Evolutionary conservation across 2,797 vertebrate genomes (phyloP).

Genomic region (Pelobates cultripes): DNA sequence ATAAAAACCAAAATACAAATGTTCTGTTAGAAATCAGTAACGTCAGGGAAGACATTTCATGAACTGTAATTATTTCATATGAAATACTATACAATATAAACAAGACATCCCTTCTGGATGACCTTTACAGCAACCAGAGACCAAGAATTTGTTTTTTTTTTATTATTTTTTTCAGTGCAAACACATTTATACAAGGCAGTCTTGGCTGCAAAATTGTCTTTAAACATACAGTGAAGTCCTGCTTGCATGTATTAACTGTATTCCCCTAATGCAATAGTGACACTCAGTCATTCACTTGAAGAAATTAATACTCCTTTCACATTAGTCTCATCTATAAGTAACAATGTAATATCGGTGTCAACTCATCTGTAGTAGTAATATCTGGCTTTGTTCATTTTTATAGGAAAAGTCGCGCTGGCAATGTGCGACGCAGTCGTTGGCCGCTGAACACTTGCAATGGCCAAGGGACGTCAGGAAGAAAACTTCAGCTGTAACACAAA

Average conservation of each 20-base stretch:
- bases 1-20: slow-evolving; percentile 97
- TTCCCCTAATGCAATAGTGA: slow-evolving; percentile 80
- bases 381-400: slow-evolving; percentile 60
- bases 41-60: slow-evolving; percentile 98
- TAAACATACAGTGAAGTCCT: slow-evolving; percentile 81
- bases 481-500: slow-evolving; percentile 64
- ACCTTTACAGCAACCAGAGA: slow-evolving; percentile 89
- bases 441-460: slow-evolving; percentile 63
- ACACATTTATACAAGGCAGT: slow-evolving; percentile 90
- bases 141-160: slow-evolving; percentile 76
- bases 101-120: slow-evolving; percentile 87
- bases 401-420: slow-evolving; percentile 49
- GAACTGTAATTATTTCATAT: slow-evolving; percentile 91
- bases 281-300: slow-evolving; percentile 80
- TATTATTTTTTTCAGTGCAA: slow-evolving; percentile 84
- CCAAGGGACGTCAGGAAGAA: slow-evolving; percentile 67
- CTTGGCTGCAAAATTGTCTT: slow-evolving; percentile 85
- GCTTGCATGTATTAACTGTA: slow-evolving; percentile 80
- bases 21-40: slow-evolving; percentile 94
- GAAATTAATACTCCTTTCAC: slow-evolving; percentile 74
- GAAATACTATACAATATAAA: slow-evolving; percentile 93
- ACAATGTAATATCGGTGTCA: slow-evolving; percentile 48
- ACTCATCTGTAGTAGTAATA: slow-evolving; percentile 59
- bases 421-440: slow-evolving; percentile 30
- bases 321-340: slow-evolving; percentile 72